A percentile compares a stretch with the other conserved stretches of the same genome.
Conservation (phyloP, 1,140 invertebrate species). For the Drosophila tani region DNA sequence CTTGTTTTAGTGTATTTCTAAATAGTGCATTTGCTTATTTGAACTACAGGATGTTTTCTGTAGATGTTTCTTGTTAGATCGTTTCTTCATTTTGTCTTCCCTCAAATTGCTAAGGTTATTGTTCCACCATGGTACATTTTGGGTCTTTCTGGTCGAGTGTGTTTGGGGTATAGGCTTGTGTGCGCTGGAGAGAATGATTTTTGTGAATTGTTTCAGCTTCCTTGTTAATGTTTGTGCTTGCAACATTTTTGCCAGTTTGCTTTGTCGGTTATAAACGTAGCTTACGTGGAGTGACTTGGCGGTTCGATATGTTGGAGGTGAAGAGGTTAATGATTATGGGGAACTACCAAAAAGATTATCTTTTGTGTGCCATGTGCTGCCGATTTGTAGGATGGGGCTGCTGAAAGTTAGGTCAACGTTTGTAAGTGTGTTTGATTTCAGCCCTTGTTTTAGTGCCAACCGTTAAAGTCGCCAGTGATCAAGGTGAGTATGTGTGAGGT, state of each 20-base stretch:
- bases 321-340: constrained; percentile 28
- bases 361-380: constrained; percentile 32
- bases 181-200: constrained; percentile 13
- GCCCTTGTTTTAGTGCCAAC: constrained; percentile 23
- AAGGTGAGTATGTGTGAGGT: neutral
- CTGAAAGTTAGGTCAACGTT: constrained; percentile 25
- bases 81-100: neutral
- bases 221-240: constrained; percentile 28
- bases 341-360: constrained; percentile 22
- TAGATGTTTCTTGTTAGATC: neutral
- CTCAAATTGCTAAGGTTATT: neutral
- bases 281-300: constrained; percentile 2
- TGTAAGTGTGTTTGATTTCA: constrained; percentile 21
- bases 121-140: constrained; percentile 1
- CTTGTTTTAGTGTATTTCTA: constrained; percentile 18
- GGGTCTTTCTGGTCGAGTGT: constrained; percentile 1
- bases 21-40: constrained; percentile 23
- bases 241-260: constrained; percentile 21
- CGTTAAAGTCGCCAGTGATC: neutral
- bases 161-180: constrained; percentile 11
- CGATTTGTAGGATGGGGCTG: constrained; percentile 23
- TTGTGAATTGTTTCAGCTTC: constrained; percentile 22
- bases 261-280: constrained; percentile 22
- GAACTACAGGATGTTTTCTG: constrained; percentile 10
- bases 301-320: constrained; percentile 4